phyloP scores from a whole-genome alignment of 2,888 invertebrate genomes.

The Drosophila trichaetosa region DNA sequence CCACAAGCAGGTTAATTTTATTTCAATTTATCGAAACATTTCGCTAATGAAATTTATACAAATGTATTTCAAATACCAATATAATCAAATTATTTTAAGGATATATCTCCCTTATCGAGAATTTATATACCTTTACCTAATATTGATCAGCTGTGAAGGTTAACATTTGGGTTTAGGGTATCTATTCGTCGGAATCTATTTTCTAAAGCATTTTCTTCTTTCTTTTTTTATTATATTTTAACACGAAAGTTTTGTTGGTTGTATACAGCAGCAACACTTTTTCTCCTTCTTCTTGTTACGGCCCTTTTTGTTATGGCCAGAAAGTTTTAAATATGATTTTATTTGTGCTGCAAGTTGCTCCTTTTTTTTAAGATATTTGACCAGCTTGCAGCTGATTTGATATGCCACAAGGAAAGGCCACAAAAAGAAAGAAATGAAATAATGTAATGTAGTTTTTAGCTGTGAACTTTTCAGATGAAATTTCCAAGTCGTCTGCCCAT shows the following conservation, averaged over 20 bases:
- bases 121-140: not conserved
- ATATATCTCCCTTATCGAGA: not conserved
- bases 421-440: constrained; percentile 48
- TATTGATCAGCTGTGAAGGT: not conserved
- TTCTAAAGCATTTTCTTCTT: not conserved
- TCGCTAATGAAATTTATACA: not conserved
- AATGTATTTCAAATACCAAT: not conserved
- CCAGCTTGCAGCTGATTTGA: constrained; percentile 63
- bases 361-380: constrained; percentile 57
- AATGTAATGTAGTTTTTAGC: constrained; percentile 40
- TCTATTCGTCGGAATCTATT: not conserved
- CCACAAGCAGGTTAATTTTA: not conserved
- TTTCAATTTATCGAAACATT: not conserved
- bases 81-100: not conserved
- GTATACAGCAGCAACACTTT: constrained; percentile 40
- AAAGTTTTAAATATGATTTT: constrained; percentile 78
- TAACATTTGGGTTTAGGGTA: not conserved
- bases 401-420: constrained; percentile 45
- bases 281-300: constrained; percentile 24
- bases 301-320: constrained; percentile 37
- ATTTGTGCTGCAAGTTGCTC: constrained; percentile 67
- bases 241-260: constrained; percentile 67
- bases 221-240: constrained; percentile 40
- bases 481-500: constrained; percentile 15
- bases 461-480: constrained; percentile 26